Conservation (phyloP, 2,888 invertebrate genomes). For the Cataglyphis cursor region DNA sequence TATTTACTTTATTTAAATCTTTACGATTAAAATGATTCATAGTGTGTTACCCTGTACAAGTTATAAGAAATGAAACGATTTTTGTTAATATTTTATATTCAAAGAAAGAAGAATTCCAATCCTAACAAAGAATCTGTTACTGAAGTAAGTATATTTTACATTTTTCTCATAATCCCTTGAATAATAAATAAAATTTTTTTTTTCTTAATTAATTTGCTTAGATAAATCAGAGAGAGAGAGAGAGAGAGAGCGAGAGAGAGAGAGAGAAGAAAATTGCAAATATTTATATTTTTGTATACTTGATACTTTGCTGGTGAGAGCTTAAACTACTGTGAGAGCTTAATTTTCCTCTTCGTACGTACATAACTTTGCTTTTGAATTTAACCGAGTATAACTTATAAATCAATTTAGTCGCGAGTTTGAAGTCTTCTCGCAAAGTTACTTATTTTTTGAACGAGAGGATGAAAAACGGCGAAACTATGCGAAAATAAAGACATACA, state of each 20-base stretch:
- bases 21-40: not conserved
- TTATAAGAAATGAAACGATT: slow-evolving; percentile 9
- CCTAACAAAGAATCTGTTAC: not conserved
- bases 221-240: not conserved
- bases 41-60: not conserved
- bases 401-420: slow-evolving; percentile 28
- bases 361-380: not conserved
- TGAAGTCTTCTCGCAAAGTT: slow-evolving; percentile 36
- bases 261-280: not conserved
- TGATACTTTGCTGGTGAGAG: not conserved
- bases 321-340: not conserved
- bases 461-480: slow-evolving; percentile 3
- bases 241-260: no score
- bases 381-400: slow-evolving; percentile 16
- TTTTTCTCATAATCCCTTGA: not conserved
- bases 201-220: not conserved
- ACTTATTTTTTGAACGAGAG: slow-evolving; percentile 17
- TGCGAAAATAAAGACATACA: slow-evolving; percentile 26
- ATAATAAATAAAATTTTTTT: not conserved
- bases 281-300: slow-evolving; percentile 4
- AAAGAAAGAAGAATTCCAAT: not conserved
- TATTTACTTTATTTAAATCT: not conserved
- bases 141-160: not conserved
- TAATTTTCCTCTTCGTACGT: not conserved
- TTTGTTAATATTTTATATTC: not conserved